A percentile compares a stretch with the other conserved stretches of the same genome.
Evolutionary conservation across 2,797 vertebrate genomes (phyloP).

Genomic region (Peromyscus eremicus): DNA sequence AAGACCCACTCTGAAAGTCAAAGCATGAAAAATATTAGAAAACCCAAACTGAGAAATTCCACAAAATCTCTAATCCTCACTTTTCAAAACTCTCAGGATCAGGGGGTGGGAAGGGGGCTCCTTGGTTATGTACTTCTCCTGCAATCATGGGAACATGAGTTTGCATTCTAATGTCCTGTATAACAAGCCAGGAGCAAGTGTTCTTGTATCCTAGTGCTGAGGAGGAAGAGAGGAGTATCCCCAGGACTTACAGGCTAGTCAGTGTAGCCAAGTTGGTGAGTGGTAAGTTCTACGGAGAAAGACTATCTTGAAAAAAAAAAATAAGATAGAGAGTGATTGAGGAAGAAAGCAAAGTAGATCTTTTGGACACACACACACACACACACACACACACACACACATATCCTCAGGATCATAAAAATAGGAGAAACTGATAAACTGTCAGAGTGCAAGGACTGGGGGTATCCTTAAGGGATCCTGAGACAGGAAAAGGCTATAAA

Average conservation of each 20-base stretch:
- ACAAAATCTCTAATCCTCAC: neutral
- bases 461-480: neutral
- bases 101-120: neutral
- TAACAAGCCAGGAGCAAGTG: neutral
- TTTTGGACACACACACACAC: neutral
- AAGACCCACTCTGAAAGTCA: neutral
- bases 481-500: neutral
- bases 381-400: neutral
- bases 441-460: neutral
- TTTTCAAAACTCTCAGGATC: neutral
- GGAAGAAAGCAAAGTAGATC: neutral
- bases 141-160: neutral
- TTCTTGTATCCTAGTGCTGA: neutral
- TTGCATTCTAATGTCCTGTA: neutral
- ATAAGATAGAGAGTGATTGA: neutral
- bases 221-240: neutral
- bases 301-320: neutral
- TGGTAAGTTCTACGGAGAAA: neutral
- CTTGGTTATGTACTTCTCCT: neutral
- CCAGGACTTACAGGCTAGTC: neutral
- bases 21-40: neutral
- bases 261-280: neutral
- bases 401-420: neutral
- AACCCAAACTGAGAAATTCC: neutral
- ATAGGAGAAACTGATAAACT: neutral